phyloP scores from a whole-genome alignment of 2,888 invertebrate species.

The Aspidiotus rigidus region DNA sequence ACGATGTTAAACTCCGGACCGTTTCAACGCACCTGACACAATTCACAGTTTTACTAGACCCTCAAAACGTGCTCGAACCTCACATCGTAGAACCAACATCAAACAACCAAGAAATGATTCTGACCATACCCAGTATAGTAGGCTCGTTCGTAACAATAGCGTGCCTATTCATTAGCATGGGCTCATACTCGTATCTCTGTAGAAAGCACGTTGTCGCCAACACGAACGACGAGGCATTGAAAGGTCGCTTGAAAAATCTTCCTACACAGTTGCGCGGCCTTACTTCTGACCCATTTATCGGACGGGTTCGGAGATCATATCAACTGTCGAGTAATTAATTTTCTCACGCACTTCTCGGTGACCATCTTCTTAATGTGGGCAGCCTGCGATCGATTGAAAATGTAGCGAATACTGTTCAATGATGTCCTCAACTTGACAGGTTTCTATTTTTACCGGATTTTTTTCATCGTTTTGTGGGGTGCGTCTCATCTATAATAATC shows the following conservation, averaged over 20 bases:
- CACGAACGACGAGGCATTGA: not conserved
- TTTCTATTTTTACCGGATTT: slow-evolving; percentile 9
- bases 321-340: slow-evolving; percentile 16
- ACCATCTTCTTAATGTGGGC: slow-evolving; percentile 14
- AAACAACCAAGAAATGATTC: not conserved
- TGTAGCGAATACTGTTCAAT: slow-evolving; percentile 22
- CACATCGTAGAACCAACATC: not conserved
- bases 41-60: not conserved
- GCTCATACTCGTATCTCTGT: not conserved
- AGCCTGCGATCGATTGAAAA: slow-evolving; percentile 26
- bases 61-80: not conserved
- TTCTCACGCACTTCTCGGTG: slow-evolving; percentile 15
- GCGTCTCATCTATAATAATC: too few relatives aligned
- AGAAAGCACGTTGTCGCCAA: not conserved
- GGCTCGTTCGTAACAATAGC: not conserved
- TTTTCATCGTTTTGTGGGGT: slow-evolving; percentile 25
- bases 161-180: not conserved
- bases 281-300: slow-evolving; percentile 16
- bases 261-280: slow-evolving; percentile 10
- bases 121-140: not conserved
- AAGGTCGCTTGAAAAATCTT: slow-evolving; percentile 17
- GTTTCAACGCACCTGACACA: not conserved
- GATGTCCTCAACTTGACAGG: slow-evolving; percentile 19
- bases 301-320: not conserved
- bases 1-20: too few relatives aligned